Evolutionary conservation across 2,113 vertebrate genomes (phyloP).

Genomic region (Trichomycterus rosablanca): DNA sequence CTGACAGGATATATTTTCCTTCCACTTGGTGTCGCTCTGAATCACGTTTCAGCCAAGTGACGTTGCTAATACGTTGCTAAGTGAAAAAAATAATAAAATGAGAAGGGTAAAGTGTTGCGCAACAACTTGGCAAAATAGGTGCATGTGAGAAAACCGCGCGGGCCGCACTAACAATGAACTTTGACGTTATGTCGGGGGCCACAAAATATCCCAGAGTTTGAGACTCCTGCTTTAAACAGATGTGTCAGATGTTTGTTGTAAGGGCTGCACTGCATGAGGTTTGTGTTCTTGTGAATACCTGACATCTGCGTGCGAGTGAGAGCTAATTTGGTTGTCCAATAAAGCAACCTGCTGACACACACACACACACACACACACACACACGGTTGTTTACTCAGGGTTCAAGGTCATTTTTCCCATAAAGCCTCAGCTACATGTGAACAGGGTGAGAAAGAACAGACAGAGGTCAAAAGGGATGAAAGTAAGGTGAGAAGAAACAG

Average conservation of each 20-base stretch:
- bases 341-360: constrained; percentile 32
- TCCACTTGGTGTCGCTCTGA: too few relatives aligned
- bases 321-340: constrained; percentile 39
- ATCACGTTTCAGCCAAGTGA: too few relatives aligned
- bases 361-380: constrained; percentile 8
- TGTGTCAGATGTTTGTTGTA: constrained; percentile 12
- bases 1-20: too few relatives aligned
- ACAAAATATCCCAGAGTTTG: too few relatives aligned
- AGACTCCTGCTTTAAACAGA: too few relatives aligned
- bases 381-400: constrained; percentile 32
- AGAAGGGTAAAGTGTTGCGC: too few relatives aligned
- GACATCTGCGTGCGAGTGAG: constrained; percentile 40
- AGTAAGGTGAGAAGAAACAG: constrained; percentile 4
- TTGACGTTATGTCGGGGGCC: too few relatives aligned
- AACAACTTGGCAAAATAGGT: too few relatives aligned
- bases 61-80: too few relatives aligned
- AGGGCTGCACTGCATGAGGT: constrained; percentile 18
- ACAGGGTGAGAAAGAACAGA: constrained; percentile 8
- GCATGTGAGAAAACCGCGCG: too few relatives aligned
- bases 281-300: constrained; percentile 37
- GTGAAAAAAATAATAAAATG: too few relatives aligned
- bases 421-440: constrained; percentile 6
- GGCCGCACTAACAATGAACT: too few relatives aligned
- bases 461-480: background rate
- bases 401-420: constrained; percentile 22